Conservation (phyloP, 2,113 vertebrate species). For the Xiphorhynchus elegans region DNA sequence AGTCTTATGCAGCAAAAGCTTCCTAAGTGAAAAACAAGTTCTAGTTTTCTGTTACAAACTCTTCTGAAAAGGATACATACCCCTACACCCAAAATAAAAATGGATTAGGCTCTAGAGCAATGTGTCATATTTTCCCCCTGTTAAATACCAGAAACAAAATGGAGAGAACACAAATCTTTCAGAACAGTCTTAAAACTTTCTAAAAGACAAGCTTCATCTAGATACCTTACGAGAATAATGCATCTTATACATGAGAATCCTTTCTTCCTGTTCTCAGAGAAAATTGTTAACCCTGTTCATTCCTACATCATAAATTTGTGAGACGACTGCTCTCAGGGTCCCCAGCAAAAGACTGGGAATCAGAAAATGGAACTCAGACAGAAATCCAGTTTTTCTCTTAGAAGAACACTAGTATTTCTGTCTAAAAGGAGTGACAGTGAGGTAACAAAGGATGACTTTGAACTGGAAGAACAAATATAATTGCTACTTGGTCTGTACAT, state of each 20-base stretch:
- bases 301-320: background rate
- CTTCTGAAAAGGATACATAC: too few relatives aligned
- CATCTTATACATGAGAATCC: background rate
- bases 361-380: background rate
- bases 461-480: fast-evolving
- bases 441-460: background rate
- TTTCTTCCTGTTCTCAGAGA: background rate
- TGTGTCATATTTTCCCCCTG: background rate
- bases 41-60: too few relatives aligned
- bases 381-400: background rate
- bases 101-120: background rate
- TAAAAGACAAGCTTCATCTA: background rate
- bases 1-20: too few relatives aligned
- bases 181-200: background rate
- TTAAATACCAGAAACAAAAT: background rate
- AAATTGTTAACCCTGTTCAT: background rate
- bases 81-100: background rate
- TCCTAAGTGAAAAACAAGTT: too few relatives aligned
- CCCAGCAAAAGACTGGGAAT: background rate
- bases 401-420: background rate
- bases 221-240: background rate
- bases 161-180: background rate
- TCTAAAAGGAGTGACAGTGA: background rate
- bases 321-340: background rate
- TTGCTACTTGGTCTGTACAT: background rate